phyloP scores from a whole-genome alignment of 2,113 vertebrate genomes.

The Nematolebias whitei region DNA sequence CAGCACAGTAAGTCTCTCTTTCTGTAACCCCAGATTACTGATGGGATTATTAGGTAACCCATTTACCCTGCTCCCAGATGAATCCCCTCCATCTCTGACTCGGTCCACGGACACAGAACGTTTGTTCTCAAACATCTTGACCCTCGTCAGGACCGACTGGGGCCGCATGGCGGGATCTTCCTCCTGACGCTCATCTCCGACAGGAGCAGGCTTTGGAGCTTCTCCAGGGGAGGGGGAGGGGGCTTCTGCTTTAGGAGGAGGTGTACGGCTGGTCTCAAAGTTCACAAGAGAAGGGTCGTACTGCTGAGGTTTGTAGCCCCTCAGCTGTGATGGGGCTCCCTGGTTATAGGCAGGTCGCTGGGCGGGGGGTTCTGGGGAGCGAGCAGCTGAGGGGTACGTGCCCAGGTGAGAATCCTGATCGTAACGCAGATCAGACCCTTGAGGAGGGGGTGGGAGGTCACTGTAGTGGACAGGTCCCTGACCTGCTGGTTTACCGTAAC shows the following conservation, averaged over 20 bases:
- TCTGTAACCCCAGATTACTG: too few relatives aligned
- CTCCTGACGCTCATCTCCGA: slow-evolving; percentile 77
- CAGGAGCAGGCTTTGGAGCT: slow-evolving; percentile 78
- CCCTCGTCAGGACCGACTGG: slow-evolving; percentile 94
- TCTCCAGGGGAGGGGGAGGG: slow-evolving; percentile 70
- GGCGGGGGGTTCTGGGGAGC: slow-evolving; percentile 59
- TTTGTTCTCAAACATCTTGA: slow-evolving; percentile 98
- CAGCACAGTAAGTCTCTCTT: not conserved
- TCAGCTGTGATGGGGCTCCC: slow-evolving; percentile 82
- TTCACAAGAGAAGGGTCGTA: slow-evolving; percentile 82
- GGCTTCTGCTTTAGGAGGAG: slow-evolving; percentile 82
- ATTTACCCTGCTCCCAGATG: slow-evolving; percentile 81
- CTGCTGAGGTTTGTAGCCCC: slow-evolving; percentile 78
- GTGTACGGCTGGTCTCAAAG: slow-evolving; percentile 75
- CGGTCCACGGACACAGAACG: slow-evolving; percentile 89
- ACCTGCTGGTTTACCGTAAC: slow-evolving; percentile 84
- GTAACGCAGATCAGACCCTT: slow-evolving; percentile 82
- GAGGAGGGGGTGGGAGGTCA: slow-evolving; percentile 77
- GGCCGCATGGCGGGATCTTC: slow-evolving; percentile 93
- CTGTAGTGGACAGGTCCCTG: slow-evolving; percentile 83
- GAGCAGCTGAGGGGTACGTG: slow-evolving; percentile 48
- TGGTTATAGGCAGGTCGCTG: slow-evolving; percentile 73
- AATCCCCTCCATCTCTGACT: slow-evolving; percentile 85
- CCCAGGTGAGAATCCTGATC: slow-evolving; percentile 71
- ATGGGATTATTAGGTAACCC: not conserved